A percentile compares a stretch with the other conserved stretches of the same genome.
These are phyloP conservation scores for Orchesellides sinensis DNA, from an alignment of 2,888 invertebrate genomes.

Conservation along the genomic window DNA sequence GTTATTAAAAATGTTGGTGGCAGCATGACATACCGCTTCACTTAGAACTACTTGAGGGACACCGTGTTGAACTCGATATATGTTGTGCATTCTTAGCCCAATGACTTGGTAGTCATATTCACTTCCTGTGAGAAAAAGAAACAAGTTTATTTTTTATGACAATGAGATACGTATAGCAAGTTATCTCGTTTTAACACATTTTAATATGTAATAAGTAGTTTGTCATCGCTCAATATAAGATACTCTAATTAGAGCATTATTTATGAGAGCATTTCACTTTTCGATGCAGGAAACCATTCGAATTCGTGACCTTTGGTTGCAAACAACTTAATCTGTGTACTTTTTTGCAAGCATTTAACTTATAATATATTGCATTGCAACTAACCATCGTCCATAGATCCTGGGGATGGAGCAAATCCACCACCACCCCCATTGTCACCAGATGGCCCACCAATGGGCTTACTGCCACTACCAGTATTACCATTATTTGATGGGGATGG, in stretches of 20 bases:
- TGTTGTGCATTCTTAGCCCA: constrained; percentile 64
- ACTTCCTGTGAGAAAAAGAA: constrained; percentile 47
- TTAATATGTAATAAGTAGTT: neutral
- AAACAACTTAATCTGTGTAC: too few relatives aligned
- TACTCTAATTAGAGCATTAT: constrained; percentile 36
- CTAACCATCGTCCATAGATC: constrained; percentile 25
- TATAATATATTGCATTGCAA: constrained; percentile 2
- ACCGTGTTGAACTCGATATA: constrained; percentile 65
- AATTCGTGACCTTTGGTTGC: too few relatives aligned
- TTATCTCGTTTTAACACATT: neutral
- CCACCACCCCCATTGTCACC: neutral
- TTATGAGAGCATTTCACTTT: constrained; percentile 52
- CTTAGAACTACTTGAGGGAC: constrained; percentile 63
- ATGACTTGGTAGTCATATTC: constrained; percentile 67
- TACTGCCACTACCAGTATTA: neutral
- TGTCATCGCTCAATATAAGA: neutral
- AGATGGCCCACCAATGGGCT: constrained; percentile 20
- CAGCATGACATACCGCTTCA: constrained; percentile 55
- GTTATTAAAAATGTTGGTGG: neutral
- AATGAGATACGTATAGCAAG: neutral
- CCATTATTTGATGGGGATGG: constrained; percentile 28
- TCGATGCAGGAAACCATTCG: neutral
- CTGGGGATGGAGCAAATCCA: constrained; percentile 16
- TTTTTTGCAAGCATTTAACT: too few relatives aligned
- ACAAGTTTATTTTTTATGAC: constrained; percentile 13